phyloP scores from a whole-genome alignment of 2,797 vertebrate species.

The Rhinella marina region DNA sequence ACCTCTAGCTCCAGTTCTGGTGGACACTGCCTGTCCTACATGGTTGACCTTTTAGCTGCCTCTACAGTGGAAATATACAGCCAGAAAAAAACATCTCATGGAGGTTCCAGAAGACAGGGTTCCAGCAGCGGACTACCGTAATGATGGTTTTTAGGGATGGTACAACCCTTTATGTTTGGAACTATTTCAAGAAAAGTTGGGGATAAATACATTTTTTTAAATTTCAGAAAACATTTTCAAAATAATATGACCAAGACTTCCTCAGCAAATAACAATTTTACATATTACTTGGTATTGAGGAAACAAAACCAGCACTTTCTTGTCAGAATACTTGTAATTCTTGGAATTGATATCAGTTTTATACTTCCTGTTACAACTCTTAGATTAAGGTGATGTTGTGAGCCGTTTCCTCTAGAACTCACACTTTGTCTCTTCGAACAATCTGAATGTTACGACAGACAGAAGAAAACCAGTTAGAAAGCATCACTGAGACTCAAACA shows the following conservation, averaged over 20 bases:
- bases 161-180: too few species aligned
- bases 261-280: slow-evolving; percentile 20
- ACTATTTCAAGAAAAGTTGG: not conserved
- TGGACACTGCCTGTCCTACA: too few species aligned
- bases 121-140: too few species aligned
- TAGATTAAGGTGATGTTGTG: slow-evolving; percentile 42
- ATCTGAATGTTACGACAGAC: not conserved
- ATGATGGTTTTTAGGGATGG: too few species aligned
- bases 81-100: too few species aligned
- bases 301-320: slow-evolving; percentile 33
- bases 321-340: slow-evolving; percentile 40
- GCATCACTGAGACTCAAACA: not conserved
- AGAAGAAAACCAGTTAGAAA: not conserved
- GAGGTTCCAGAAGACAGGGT: too few species aligned
- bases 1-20: too few species aligned
- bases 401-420: slow-evolving; percentile 46
- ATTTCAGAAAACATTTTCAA: not conserved
- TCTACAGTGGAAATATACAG: too few species aligned
- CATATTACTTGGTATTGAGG: slow-evolving; percentile 26
- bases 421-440: slow-evolving; percentile 36
- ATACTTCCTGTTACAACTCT: slow-evolving; percentile 51
- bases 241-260: not conserved
- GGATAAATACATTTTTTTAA: not conserved
- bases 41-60: too few species aligned
- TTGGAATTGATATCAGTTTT: slow-evolving; percentile 53